Conservation (phyloP, 2,113 vertebrate species). For the Apus apus region DNA sequence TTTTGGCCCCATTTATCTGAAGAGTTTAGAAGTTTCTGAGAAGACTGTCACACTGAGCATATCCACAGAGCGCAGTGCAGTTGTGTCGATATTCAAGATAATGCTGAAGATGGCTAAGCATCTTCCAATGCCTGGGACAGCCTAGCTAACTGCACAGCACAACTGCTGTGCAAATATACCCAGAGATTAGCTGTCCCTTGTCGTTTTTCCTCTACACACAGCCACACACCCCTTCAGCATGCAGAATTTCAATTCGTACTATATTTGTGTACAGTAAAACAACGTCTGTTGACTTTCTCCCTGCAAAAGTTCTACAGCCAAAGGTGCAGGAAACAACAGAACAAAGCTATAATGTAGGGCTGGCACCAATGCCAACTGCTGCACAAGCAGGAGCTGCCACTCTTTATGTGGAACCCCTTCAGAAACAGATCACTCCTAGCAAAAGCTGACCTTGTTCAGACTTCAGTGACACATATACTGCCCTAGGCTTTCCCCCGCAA, state of each 20-base stretch:
- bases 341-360: background rate
- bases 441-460: background rate
- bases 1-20: conserved; percentile 6
- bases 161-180: background rate
- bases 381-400: background rate
- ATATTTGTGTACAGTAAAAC: background rate
- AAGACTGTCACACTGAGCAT: background rate
- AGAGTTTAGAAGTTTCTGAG: background rate
- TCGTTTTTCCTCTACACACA: background rate
- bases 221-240: background rate
- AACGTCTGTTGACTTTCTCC: background rate
- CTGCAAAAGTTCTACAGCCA: background rate
- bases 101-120: background rate
- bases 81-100: background rate
- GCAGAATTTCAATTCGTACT: background rate
- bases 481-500: background rate
- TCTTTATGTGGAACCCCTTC: background rate
- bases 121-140: background rate
- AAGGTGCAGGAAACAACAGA: background rate
- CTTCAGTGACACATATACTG: background rate
- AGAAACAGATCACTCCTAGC: background rate
- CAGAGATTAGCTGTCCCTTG: background rate
- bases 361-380: background rate
- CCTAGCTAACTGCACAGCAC: background rate
- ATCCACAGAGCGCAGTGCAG: background rate